Base-by-base conservation (phyloP, 2,113 vertebrate genomes). In the Eudyptes chrysolophus region DNA sequence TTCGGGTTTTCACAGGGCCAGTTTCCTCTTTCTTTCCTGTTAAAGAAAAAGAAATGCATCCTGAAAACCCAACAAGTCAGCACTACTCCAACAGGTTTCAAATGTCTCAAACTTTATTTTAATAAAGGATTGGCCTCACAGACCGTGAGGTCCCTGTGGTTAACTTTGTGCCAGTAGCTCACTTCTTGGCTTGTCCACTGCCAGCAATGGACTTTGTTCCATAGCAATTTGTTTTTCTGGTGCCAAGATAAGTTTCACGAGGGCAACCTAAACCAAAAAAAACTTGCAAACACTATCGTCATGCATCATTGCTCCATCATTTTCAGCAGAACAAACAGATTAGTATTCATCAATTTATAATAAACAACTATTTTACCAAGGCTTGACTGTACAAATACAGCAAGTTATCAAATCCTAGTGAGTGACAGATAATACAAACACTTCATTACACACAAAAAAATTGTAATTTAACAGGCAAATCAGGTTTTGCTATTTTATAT, bases 51-150 rank as follows among this genome's bases (percentile, higher is more conserved):
- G 38, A 87, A 55, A 48, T 6, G 12, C 51, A 60, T 38, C 66
- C 84, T 64, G 42, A 84, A 93, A 80, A 90, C 48, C 32, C 70
- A 94, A 16, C 36, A 87, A 96, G 54, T 84, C 89, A 96, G 71
- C 69, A 97, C 66, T 90, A 95, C 84, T 84, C 29, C 58, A 93
- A 22, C 15, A 89, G 6, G 74, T 95, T 95, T 97, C 94, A 97
- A 95, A 80, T 97, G 95, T 97, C 96, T 97, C 98, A 98, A 98
- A 97, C 95, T 99, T 99, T 98, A 98, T 98, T 98, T 98, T 92
- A 93, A 60, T 93, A 97, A 98, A 98, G 94, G 93, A 97, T 96
- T 96, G 86, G 89, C 96, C 97, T 98, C 94, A 97, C 84, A 54
- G 48, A 90, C 68, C 15, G 20, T 83, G 90, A 98, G 83, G 90